A percentile compares a stretch with the other conserved stretches of the same genome.
Evolutionary conservation across 1,140 invertebrate species (phyloP).

Genomic region (Magallana ariakensis): DNA sequence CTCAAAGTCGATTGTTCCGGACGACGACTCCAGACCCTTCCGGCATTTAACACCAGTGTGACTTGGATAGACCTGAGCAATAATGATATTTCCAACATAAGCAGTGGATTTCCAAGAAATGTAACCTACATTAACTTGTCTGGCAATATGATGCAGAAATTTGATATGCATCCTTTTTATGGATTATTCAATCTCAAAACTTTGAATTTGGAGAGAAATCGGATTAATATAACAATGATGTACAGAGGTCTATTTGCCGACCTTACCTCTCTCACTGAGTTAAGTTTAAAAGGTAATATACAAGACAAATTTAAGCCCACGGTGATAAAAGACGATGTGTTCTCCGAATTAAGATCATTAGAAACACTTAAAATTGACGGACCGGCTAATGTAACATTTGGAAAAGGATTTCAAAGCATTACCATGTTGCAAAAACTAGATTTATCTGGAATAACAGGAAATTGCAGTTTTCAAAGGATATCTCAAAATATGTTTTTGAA

Average conservation of each 20-base stretch:
- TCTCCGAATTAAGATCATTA: neutral
- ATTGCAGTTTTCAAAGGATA: neutral
- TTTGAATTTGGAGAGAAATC: neutral
- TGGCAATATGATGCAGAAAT: neutral
- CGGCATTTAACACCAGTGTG: neutral
- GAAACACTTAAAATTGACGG: neutral
- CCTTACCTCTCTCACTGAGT: neutral
- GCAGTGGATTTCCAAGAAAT: neutral
- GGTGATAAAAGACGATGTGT: neutral
- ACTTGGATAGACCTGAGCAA: neutral
- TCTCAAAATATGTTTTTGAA: neutral
- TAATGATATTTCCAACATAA: neutral
- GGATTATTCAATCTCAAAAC: neutral
- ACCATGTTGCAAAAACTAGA: neutral
- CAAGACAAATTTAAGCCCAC: neutral
- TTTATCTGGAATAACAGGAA: conserved; percentile 1
- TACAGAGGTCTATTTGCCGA: neutral
- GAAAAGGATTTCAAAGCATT: neutral
- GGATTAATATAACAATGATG: neutral
- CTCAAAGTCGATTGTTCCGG: neutral
- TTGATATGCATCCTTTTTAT: neutral
- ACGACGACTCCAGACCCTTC: neutral
- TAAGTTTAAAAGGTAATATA: neutral
- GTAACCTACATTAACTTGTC: neutral
- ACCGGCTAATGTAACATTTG: neutral